Percentiles rank a stretch among this genome's conserved stretches.
phyloP scores from a whole-genome alignment of 2,888 invertebrate species.

The Anthoptus insignis region DNA sequence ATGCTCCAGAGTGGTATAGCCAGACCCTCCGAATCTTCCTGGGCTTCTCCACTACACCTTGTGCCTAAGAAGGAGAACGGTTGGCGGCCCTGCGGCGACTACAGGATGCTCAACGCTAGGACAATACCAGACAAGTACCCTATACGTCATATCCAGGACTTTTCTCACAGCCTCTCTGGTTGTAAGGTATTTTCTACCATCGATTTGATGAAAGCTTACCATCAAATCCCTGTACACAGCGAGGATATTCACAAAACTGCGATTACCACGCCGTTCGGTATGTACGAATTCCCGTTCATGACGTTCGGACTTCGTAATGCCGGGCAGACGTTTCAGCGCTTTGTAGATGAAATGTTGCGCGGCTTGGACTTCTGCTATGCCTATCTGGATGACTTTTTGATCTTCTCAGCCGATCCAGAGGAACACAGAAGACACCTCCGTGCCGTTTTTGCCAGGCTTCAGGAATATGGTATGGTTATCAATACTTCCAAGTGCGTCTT shows the following conservation, averaged over 20 bases:
- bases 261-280: slow-evolving; percentile 54
- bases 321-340: slow-evolving; percentile 61
- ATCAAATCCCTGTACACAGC: slow-evolving; percentile 56
- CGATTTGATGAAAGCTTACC: slow-evolving; percentile 50
- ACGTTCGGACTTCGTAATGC: slow-evolving; percentile 64
- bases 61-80: slow-evolving; percentile 15
- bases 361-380: slow-evolving; percentile 40
- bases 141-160: slow-evolving; percentile 48
- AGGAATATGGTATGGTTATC: slow-evolving; percentile 50
- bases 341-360: slow-evolving; percentile 51
- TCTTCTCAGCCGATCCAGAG: slow-evolving; percentile 31
- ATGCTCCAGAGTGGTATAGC: slow-evolving; percentile 8
- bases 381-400: slow-evolving; percentile 55
- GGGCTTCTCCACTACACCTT: slow-evolving; percentile 18
- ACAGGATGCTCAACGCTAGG: slow-evolving; percentile 20
- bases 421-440: slow-evolving; percentile 52
- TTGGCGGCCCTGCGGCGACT: slow-evolving; percentile 16
- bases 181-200: slow-evolving; percentile 40
- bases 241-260: slow-evolving; percentile 58
- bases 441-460: slow-evolving; percentile 49
- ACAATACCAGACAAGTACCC: slow-evolving; percentile 28
- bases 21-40: slow-evolving; percentile 10
- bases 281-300: slow-evolving; percentile 56
- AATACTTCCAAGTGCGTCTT: slow-evolving; percentile 53
- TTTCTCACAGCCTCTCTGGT: slow-evolving; percentile 37